These are phyloP conservation scores for Amiota minor DNA, from an alignment of 2,888 invertebrate species.

Conservation along the genomic window DNA sequence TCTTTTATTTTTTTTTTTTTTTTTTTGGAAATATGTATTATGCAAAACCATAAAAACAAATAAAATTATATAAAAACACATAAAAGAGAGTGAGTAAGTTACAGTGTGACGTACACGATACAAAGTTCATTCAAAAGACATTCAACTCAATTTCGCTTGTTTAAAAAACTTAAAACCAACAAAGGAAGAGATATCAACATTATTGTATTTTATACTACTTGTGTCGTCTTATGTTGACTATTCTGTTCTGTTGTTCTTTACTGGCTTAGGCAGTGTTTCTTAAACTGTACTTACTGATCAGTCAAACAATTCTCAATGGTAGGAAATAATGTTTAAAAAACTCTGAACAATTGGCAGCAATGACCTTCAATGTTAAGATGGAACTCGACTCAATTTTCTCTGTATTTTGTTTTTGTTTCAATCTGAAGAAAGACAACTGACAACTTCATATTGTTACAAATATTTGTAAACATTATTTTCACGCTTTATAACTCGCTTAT, in stretches of 20 bases:
- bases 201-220: not conserved
- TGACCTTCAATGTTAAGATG: conserved; percentile 29
- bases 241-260: not conserved
- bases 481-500: conserved; percentile 15
- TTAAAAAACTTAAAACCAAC: not conserved
- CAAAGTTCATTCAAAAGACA: conserved; percentile 20
- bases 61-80: conserved; percentile 1
- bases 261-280: too few relatives aligned
- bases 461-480: conserved; percentile 16
- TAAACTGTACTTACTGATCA: too few relatives aligned
- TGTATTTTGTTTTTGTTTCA: not conserved
- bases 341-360: conserved; percentile 17
- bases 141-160: conserved; percentile 14
- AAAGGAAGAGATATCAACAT: not conserved
- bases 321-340: not conserved
- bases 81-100: not conserved
- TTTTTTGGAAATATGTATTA: not conserved
- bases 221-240: too few relatives aligned
- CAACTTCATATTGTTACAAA: conserved; percentile 26
- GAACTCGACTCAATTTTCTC: not conserved
- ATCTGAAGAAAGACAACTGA: not conserved
- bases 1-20: too few relatives aligned
- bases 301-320: not conserved
- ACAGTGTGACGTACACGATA: not conserved
- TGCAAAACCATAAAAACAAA: conserved; percentile 10